phyloP scores from a whole-genome alignment of 2,113 vertebrate species.

The Lasiurus cinereus region DNA sequence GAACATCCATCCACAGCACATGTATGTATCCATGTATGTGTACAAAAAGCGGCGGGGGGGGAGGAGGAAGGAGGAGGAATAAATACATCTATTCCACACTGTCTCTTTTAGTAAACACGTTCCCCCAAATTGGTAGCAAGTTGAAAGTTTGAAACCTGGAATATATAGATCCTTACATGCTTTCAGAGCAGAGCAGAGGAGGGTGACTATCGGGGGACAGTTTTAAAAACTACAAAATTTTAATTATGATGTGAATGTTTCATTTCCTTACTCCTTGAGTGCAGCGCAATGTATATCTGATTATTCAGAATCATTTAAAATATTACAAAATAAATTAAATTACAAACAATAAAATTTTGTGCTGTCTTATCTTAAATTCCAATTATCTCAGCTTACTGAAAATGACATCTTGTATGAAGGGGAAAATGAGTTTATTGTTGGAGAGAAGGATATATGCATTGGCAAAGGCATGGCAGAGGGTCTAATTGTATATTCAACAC shows the following conservation, averaged over 20 bases:
- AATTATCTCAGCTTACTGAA: slow-evolving; percentile 38
- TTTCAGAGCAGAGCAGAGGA: not conserved
- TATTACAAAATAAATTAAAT: slow-evolving; percentile 55
- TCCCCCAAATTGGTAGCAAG: not conserved
- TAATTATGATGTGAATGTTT: slow-evolving; percentile 12
- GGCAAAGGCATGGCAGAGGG: not conserved
- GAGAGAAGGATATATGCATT: not conserved
- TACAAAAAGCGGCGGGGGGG: too few species aligned
- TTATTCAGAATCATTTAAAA: slow-evolving; percentile 26
- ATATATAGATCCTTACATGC: not conserved
- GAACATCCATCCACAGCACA: not conserved
- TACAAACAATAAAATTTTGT: slow-evolving; percentile 36
- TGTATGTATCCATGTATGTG: not conserved
- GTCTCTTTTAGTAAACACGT: slow-evolving; percentile 11
- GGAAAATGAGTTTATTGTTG: not conserved
- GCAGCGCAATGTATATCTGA: not conserved
- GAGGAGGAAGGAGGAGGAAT: not conserved
- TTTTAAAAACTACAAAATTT: slow-evolving; percentile 20
- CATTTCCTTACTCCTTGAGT: not conserved
- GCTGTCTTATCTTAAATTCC: slow-evolving; percentile 50
- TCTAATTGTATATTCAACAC: accelerated
- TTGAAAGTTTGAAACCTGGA: not conserved
- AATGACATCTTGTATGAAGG: not conserved
- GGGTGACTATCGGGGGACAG: not conserved
- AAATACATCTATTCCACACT: not conserved